Conservation (phyloP, 2,888 invertebrate genomes). For the Trichogramma evanescens region DNA sequence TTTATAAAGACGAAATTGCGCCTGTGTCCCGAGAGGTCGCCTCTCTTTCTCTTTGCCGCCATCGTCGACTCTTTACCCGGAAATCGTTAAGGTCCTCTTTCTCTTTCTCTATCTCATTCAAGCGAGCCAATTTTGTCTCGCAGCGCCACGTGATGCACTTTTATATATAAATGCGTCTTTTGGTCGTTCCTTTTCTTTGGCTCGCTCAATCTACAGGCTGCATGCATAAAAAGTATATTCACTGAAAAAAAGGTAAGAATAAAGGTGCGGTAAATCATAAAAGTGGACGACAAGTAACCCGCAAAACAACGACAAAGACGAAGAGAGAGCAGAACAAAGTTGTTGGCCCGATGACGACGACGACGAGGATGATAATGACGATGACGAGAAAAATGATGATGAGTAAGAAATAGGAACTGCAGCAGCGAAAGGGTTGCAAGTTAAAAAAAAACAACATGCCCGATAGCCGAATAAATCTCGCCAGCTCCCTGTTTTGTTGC, state of each 20-base stretch:
- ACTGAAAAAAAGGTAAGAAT: constrained; percentile 8
- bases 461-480: constrained; percentile 45
- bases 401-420: neutral
- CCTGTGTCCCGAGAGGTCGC: neutral
- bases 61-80: constrained; percentile 31
- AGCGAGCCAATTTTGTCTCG: neutral
- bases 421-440: neutral
- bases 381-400: constrained; percentile 14
- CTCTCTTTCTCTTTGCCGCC: constrained; percentile 11
- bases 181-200: too few species aligned
- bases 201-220: too few species aligned
- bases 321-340: constrained; percentile 10
- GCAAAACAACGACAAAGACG: constrained; percentile 16
- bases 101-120: neutral
- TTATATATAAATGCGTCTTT: too few species aligned
- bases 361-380: constrained; percentile 28
- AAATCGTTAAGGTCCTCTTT: constrained; percentile 34
- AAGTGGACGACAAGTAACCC: constrained; percentile 1
- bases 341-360: constrained; percentile 22
- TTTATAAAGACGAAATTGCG: constrained; percentile 22
- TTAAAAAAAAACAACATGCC: constrained; percentile 7
- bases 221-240: neutral
- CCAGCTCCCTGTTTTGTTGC: constrained; percentile 46
- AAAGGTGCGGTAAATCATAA: constrained; percentile 19
- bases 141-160: too few species aligned